phyloP scores from a whole-genome alignment of 2,797 vertebrate genomes.

The Oryzias sinensis region DNA sequence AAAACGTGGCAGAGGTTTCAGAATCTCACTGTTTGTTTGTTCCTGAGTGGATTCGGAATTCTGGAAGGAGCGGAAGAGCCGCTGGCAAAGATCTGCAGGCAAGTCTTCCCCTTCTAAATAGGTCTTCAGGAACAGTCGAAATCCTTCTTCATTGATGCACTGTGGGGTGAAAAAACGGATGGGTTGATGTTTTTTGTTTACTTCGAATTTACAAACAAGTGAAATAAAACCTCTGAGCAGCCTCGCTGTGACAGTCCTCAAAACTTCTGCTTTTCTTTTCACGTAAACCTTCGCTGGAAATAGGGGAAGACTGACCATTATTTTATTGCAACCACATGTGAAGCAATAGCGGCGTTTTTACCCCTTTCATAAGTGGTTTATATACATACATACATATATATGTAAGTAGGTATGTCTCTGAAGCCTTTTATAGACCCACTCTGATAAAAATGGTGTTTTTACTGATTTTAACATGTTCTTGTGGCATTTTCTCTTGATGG shows the following conservation, averaged over 20 bases:
- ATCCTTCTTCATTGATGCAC: slow-evolving; percentile 89
- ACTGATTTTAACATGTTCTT: no score
- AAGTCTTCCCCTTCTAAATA: slow-evolving; percentile 88
- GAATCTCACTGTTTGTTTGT: slow-evolving; percentile 70
- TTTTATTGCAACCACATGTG: neutral
- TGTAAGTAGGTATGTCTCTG: no score
- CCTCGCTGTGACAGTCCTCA: neutral
- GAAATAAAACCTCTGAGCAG: neutral
- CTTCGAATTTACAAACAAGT: neutral
- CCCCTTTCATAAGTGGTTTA: no score
- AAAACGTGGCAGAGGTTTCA: no score
- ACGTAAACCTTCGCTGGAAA: slow-evolving; percentile 9
- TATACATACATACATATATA: no score
- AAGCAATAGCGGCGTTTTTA: no score
- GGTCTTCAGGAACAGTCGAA: slow-evolving; percentile 86
- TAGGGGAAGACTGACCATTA: slow-evolving; percentile 10
- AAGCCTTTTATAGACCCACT: no score
- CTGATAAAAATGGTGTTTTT: no score
- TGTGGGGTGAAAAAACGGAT: slow-evolving; percentile 43
- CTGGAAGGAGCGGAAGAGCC: slow-evolving; percentile 89
- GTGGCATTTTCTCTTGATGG: no score
- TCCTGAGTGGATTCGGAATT: slow-evolving; percentile 68
- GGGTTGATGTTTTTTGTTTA: neutral
- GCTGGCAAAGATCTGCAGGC: slow-evolving; percentile 81
- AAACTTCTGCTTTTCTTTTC: slow-evolving; percentile 27